A percentile compares a stretch with the other conserved stretches of the same genome.
phyloP scores from a whole-genome alignment of 2,797 vertebrate species.

The Echiichthys vipera region DNA sequence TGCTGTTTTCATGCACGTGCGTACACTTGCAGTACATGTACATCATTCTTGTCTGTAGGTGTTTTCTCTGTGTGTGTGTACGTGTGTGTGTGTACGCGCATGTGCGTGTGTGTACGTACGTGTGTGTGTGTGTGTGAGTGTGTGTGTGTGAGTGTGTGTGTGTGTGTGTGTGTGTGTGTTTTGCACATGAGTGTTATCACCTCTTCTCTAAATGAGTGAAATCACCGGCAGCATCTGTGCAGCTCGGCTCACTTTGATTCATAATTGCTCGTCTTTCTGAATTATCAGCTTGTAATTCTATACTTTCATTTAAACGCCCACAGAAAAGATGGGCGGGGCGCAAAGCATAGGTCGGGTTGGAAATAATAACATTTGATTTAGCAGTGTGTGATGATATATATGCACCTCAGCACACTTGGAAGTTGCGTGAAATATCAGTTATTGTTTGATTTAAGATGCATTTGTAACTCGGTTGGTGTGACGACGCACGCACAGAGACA shows the following conservation, averaged over 20 bases:
- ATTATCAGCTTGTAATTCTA: conserved; percentile 74
- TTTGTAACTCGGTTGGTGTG: neutral
- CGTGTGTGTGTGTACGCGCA: neutral
- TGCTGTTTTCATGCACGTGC: conserved; percentile 18
- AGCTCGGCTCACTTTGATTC: conserved; percentile 70
- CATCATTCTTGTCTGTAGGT: conserved; percentile 52
- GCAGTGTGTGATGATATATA: no score
- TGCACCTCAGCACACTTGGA: no score
- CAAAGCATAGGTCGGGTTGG: conserved; percentile 14
- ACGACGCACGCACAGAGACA: neutral
- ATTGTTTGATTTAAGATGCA: neutral
- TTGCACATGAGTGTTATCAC: no score
- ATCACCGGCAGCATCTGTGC: conserved; percentile 64
- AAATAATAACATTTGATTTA: conserved; percentile 61
- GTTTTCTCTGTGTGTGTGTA: conserved; percentile 14
- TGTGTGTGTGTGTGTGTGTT: conserved; percentile 1
- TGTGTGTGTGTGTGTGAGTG: neutral
- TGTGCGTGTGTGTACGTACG: neutral
- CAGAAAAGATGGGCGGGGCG: conserved; percentile 39
- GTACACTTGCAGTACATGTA: conserved; percentile 1
- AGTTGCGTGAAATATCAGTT: neutral
- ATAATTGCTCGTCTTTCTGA: conserved; percentile 72
- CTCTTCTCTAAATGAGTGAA: conserved; percentile 69
- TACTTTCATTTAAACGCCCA: conserved; percentile 65
- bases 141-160: neutral